Evolutionary conservation across 2,797 vertebrate species (phyloP), one percentile per base, ranked within the genome.

Genomic region (Nannoperca australis): DNA sequence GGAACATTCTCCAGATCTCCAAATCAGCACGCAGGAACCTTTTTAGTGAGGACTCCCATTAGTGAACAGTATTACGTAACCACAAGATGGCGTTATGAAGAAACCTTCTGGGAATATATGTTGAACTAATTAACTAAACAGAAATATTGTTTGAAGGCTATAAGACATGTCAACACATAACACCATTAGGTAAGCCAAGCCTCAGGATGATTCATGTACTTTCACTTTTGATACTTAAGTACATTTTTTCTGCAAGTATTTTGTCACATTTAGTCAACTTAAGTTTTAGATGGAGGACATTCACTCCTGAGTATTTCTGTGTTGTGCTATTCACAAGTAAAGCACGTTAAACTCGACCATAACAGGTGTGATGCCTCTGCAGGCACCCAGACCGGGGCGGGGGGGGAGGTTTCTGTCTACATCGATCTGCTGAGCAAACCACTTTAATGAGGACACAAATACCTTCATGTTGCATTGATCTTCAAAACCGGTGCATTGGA

Each of bases 381-480:
- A 24, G 56, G 70, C 56, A 70, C 76, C 78, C 20, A 49, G 74
- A 70, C 56, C 50, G 34, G 64, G 79, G 79, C 49, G 56, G 71
- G 69, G 61, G 74, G 24, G 24, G 24, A 1, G 24, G 24, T 27
- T 79, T 89, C 68, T 59, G 58, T 67, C 50, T 53, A 53, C 82
- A 91, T 93, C 44, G 88, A 93, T 86, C 80, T 49, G 45, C 82
- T 77, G 87, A 82, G 80, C 87, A 89, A 91, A 92, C 90, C 75
- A 81, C 76, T 83, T 87, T 94, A 93, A 94, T 86, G 89, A 92
- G 89, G 87, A 93, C 91, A 92, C 89, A 90, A 90, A 93, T 93
- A 92, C 81, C 85, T 88, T 88, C 84, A 83, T 92, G 89, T 88
- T 89, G 71, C 89, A 94, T 93, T 89, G 92, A 94, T 92, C 91